Percentiles rank a stretch among this genome's conserved stretches.
Evolutionary conservation across 2,888 invertebrate genomes (phyloP).

Genomic region (Dryococelus australis): DNA sequence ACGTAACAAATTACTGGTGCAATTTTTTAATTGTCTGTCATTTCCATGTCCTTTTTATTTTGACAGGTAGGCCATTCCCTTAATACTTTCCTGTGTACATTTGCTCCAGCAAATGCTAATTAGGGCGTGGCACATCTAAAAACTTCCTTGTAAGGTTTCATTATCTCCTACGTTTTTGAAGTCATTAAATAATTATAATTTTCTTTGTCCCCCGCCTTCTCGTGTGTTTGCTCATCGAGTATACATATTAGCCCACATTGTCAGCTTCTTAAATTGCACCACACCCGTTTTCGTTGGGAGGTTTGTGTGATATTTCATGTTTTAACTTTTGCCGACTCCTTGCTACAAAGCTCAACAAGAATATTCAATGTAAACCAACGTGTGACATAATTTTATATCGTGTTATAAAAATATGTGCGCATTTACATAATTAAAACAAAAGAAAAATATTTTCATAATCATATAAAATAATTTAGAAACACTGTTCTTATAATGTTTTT

Average conservation of each 20-base stretch:
- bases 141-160: conserved; percentile 42
- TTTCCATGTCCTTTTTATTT: conserved; percentile 37
- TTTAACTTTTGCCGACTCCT: background rate
- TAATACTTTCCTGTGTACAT: conserved; percentile 29
- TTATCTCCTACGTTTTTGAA: conserved; percentile 42
- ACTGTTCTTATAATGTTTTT: no score
- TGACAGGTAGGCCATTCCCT: conserved; percentile 37
- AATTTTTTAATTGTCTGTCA: conserved; percentile 40
- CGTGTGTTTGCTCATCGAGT: conserved; percentile 25
- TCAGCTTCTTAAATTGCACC: conserved; percentile 8
- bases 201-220: conserved; percentile 18
- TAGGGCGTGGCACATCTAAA: conserved; percentile 42
- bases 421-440: no score
- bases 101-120: conserved; percentile 40
- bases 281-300: background rate
- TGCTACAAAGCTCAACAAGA: background rate
- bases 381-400: no score
- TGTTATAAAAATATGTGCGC: no score
- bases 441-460: no score
- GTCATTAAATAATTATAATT: conserved; percentile 41
- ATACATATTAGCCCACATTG: conserved; percentile 12
- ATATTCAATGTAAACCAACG: no score
- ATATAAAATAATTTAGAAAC: no score
- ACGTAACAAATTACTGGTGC: conserved; percentile 37
- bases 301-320: background rate